Base-by-base conservation (phyloP, 2,888 invertebrate genomes). In the Phengaris alcon region DNA sequence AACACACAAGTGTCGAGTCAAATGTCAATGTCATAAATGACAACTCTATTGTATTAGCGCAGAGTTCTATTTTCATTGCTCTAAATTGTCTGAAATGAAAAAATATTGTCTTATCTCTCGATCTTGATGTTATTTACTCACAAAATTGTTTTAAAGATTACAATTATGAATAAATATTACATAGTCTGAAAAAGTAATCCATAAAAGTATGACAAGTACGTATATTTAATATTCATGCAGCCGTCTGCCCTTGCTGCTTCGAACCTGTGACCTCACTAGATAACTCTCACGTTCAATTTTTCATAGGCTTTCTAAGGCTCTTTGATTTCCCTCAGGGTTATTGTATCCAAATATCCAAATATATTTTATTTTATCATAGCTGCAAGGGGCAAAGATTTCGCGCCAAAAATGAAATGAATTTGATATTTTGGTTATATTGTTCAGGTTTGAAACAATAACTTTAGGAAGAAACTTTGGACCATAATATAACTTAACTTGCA, bases 291-390 rank as follows among this genome's bases (percentile, higher is more conserved):
- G n/a, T 48, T 15, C 69, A 69, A 69, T 69, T 15, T 69, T 69
- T 69, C 51, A 15, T 70, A 70, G 70, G 48, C 51, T 51, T 48
- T 70, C 48, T 51, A 70, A 70, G 70, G 51, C 48, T 51, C n/a
- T 48, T 70, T 70, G 70, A 70, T 70, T 70, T 70, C 70, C 70
- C 70, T 15, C 15, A 51, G 70, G 70, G 15, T 51, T 70, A 64
- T 64, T 35, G 10, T 64, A 64, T 64, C 35, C 64, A 64, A 64
- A 64, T 64, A 64, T 64, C 35, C 64, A 64, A 64, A 64, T 64
- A 64, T 35, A 64, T 44, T 64, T 64, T 64, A 64, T 64, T 44
- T 44, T 64, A 35, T 64, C 13, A 64, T 35, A 35, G 12, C 64
- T 64, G 22, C n/a, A 10, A 59, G 59, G 10, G 59, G 59, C 22